Evolutionary conservation across 2,888 invertebrate species (phyloP), one percentile per base, ranked within the genome.

Genomic region (Philereme vetulata): DNA sequence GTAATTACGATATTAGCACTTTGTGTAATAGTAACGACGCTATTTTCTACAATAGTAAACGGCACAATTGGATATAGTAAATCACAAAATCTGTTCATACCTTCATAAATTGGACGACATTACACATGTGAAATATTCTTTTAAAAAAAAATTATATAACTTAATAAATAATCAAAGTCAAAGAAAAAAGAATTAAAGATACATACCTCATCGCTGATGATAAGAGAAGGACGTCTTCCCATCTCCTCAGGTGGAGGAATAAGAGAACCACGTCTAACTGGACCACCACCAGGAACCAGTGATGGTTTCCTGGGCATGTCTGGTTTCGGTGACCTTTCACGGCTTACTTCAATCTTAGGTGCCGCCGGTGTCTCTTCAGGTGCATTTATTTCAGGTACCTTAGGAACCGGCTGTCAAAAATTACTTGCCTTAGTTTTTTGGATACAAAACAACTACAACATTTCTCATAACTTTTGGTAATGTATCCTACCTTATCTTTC

Each of bases 171-270:
- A 46, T 38, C 8, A 11, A 33, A 3, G 46, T 36, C 56, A 46
- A 59, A 62, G 50, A 42, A 43, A 60, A 56, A 60, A 68, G 52
- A 7, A 21, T 21, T 21, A 50, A 56, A 10, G 48, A 62, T 86
- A 91, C 93, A 88, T 96, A 98, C 98, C 97, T 98, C 98, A 88
- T 98, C 98, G 83, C 97, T 97, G 83, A 98, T 97, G 80, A 98
- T 96, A 74, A 98, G 94, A 75, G 97, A 97, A 72, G 98, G 97
- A 75, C 98, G 94, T 77, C 98, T 94, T 78, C 95, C 96, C 88
- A 95, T 95, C 85, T 95, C 96, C 85, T 97, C 97, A 68, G 97
- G 97, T 5, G 96, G 97, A 76, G 97, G 97, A 81, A 98, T 95
- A 62, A 98, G 94, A 52, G 98, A 98, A 61, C 98, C 98, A 74